Evolutionary conservation across 2,113 vertebrate species (phyloP).

Genomic region (Aythya baeri): DNA sequence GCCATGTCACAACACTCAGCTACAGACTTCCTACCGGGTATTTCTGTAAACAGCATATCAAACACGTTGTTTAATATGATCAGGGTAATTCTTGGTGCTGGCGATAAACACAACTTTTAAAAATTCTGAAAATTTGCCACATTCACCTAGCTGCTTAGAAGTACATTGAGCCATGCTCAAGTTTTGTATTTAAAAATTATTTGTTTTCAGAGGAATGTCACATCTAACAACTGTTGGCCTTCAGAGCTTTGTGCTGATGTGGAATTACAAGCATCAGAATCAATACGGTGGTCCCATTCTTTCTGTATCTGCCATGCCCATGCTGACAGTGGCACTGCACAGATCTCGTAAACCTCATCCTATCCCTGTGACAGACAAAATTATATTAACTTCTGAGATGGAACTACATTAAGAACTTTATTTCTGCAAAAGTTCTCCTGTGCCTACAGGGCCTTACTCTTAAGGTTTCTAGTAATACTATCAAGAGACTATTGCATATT

Average conservation of each 20-base stretch:
- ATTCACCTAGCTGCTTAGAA: not conserved
- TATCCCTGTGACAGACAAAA: not conserved
- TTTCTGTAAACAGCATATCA: not conserved
- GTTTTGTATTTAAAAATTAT: not conserved
- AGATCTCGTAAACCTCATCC: not conserved
- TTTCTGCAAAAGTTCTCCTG: not conserved
- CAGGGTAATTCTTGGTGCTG: not conserved
- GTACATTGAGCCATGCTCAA: not conserved
- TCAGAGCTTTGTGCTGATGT: not conserved
- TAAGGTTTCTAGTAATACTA: not conserved
- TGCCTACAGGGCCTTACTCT: not conserved
- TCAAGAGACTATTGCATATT: not conserved
- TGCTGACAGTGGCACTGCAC: accelerated
- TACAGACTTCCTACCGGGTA: not conserved
- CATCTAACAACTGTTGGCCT: accelerated
- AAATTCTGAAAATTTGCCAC: not conserved
- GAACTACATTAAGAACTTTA: not conserved
- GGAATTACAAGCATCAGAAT: not conserved
- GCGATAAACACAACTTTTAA: not conserved
- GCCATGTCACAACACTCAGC: not conserved
- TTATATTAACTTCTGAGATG: not conserved
- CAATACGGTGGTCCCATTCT: not conserved
- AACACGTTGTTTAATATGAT: not conserved
- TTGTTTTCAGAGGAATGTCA: not conserved
- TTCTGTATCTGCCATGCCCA: not conserved